phyloP scores from a whole-genome alignment of 1,140 invertebrate species.

The Drosophila saltans region DNA sequence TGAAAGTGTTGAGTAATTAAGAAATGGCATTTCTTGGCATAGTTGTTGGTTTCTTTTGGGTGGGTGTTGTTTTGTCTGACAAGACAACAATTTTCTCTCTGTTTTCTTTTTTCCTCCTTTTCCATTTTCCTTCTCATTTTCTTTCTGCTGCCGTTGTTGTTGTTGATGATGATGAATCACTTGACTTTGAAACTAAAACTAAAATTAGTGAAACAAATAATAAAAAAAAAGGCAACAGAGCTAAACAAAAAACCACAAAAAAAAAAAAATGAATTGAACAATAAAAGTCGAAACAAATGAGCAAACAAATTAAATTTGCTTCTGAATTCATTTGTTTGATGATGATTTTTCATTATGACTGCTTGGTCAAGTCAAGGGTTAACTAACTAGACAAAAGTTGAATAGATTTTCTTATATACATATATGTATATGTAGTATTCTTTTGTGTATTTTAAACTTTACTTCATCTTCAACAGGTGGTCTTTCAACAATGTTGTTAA shows the following conservation, averaged over 20 bases:
- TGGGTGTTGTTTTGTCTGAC: slow-evolving; percentile 6
- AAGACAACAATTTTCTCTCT: slow-evolving; percentile 23
- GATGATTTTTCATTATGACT: slow-evolving; percentile 6
- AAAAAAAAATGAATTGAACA: slow-evolving; percentile 21
- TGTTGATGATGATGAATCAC: slow-evolving; percentile 57
- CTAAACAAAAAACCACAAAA: slow-evolving; percentile 25
- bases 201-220: slow-evolving; percentile 72
- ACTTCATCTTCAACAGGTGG: background rate
- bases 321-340: slow-evolving; percentile 46
- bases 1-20: slow-evolving; percentile 61
- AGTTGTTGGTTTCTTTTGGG: slow-evolving; percentile 21
- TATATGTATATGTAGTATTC: background rate
- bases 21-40: slow-evolving; percentile 57
- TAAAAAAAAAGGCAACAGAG: slow-evolving; percentile 34
- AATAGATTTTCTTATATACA: background rate
- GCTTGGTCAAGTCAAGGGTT: slow-evolving; percentile 26
- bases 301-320: slow-evolving; percentile 50
- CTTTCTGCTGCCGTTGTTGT: slow-evolving; percentile 34
- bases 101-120: slow-evolving; percentile 16
- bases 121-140: slow-evolving; percentile 21
- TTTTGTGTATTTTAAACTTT: background rate
- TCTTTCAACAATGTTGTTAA: background rate
- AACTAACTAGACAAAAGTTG: slow-evolving; percentile 31
- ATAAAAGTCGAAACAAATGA: slow-evolving; percentile 24
- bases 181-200: slow-evolving; percentile 78